These are phyloP conservation scores for Choloepus hoffmanni DNA, from an alignment of 2,113 vertebrate genomes.

Conservation along the genomic window DNA sequence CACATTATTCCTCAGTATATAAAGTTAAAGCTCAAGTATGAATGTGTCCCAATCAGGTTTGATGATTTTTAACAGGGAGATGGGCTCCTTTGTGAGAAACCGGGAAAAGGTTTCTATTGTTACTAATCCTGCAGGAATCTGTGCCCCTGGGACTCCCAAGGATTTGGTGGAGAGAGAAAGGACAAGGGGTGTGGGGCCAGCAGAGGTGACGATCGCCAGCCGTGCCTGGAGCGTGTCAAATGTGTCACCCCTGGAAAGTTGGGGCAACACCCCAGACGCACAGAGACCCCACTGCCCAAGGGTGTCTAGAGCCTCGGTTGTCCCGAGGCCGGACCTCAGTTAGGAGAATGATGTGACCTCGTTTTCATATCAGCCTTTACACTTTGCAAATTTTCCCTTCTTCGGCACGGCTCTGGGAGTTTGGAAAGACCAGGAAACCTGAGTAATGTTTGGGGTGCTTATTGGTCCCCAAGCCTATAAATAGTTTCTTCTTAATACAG, in stretches of 20 bases:
- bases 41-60: neutral
- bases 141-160: slow-evolving; percentile 21
- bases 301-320: neutral
- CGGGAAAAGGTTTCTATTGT: neutral
- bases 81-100: slow-evolving; percentile 22
- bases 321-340: neutral
- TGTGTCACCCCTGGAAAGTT: neutral
- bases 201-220: neutral
- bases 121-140: neutral
- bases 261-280: neutral
- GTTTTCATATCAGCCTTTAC: neutral
- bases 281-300: neutral
- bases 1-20: neutral
- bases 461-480: neutral
- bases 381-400: neutral
- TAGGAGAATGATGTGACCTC: neutral
- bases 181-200: neutral
- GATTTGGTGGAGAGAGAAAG: neutral
- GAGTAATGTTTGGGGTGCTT: neutral
- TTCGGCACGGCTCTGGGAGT: neutral
- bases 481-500: slow-evolving; percentile 27
- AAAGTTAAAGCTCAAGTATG: neutral
- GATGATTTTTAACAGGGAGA: neutral
- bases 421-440: neutral
- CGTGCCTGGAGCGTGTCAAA: neutral